Conservation (phyloP, 2,888 invertebrate species). For the Hirtodrosophila confusa region DNA sequence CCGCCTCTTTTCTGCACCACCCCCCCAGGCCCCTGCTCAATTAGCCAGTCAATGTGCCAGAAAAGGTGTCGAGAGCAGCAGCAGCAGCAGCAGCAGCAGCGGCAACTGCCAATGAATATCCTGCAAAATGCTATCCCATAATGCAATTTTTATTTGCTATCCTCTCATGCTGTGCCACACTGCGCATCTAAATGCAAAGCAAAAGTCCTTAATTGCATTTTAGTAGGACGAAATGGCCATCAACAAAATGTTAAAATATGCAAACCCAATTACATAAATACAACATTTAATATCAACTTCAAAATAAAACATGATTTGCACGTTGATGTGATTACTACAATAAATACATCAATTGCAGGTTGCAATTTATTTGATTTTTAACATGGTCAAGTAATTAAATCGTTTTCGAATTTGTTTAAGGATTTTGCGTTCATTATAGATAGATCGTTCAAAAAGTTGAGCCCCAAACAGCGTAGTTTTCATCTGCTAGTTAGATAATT, state of each 20-base stretch:
- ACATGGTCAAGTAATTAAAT: too few species aligned
- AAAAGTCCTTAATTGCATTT: constrained; percentile 32
- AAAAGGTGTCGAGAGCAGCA: constrained; percentile 42
- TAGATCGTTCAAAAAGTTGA: too few species aligned
- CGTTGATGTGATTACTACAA: background rate
- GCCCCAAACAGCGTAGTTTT: too few species aligned
- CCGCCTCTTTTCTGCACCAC: background rate
- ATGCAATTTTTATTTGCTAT: constrained; percentile 2
- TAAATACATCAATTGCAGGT: background rate
- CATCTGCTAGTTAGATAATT: too few species aligned
- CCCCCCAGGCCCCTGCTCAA: constrained; percentile 23
- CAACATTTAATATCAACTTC: too few species aligned
- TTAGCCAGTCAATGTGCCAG: constrained; percentile 55
- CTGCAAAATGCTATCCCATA: constrained; percentile 6
- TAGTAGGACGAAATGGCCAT: too few species aligned
- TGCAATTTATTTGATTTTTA: too few species aligned
- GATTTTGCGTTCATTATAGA: too few species aligned
- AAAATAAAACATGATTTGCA: background rate
- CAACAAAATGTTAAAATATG: background rate
- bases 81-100: background rate
- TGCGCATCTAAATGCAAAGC: constrained; percentile 31
- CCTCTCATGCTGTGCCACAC: constrained; percentile 2
- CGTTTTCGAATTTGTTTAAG: too few species aligned
- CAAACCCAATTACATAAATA: constrained; percentile 11
- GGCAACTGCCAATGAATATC: constrained; percentile 8